phyloP scores from a whole-genome alignment of 1,140 invertebrate species.

The Apis laboriosa region DNA sequence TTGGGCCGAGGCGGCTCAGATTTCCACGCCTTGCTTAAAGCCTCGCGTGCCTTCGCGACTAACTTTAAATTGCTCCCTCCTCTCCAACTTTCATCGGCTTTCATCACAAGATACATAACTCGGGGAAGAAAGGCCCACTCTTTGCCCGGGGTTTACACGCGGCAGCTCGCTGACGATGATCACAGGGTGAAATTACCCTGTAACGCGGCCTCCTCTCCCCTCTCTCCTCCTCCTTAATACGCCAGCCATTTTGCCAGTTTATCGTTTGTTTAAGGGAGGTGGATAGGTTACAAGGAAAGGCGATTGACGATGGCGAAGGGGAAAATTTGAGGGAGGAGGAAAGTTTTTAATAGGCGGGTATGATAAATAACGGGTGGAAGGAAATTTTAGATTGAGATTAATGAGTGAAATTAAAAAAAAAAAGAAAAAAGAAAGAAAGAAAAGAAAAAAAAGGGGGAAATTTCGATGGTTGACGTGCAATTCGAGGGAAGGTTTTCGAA shows the following conservation, averaged over 20 bases:
- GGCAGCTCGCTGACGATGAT: constrained; percentile 34
- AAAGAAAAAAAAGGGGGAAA: not conserved
- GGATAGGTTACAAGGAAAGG: not conserved
- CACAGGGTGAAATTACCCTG: constrained; percentile 49
- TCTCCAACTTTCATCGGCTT: constrained; percentile 59
- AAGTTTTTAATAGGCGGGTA: not conserved
- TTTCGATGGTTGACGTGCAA: not conserved
- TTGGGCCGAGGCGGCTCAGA: not conserved
- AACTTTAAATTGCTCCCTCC: constrained; percentile 58
- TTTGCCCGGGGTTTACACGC: constrained; percentile 27
- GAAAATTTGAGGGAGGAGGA: not conserved
- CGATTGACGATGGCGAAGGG: not conserved
- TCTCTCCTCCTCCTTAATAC: constrained; percentile 18
- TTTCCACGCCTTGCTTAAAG: constrained; percentile 13
- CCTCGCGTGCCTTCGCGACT: constrained; percentile 47
- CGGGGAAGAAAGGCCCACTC: not conserved
- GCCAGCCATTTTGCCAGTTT: constrained; percentile 27
- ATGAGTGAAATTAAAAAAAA: too few relatives aligned
- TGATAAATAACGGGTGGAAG: too few relatives aligned
- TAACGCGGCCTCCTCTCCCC: constrained; percentile 27
- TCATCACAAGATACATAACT: constrained; percentile 56
- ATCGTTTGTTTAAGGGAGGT: constrained; percentile 19
- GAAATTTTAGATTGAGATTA: too few relatives aligned
- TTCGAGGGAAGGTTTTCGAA: not conserved
- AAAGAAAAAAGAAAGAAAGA: too few relatives aligned